Conservation (phyloP, 2,888 invertebrate species). For the Drosophila antonietae region DNA sequence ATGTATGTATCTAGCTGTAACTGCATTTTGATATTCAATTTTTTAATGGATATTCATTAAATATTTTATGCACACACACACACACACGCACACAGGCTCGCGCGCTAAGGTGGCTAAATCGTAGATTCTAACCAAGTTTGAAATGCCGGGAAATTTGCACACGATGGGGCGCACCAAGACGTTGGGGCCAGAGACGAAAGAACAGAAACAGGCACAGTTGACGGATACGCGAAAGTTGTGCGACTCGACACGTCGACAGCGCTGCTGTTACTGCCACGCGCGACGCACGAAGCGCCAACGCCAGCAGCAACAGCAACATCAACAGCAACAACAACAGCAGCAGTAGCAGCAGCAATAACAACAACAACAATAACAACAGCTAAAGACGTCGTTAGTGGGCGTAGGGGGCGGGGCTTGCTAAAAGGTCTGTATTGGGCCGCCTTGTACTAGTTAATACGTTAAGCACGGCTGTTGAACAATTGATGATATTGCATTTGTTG, state of each 20-base stretch:
- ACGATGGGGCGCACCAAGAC: slow-evolving; percentile 17
- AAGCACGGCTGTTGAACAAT: slow-evolving; percentile 38
- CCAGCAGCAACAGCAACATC: slow-evolving; percentile 18
- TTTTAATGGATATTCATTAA: not conserved
- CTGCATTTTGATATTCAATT: not conserved
- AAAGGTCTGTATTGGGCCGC: slow-evolving; percentile 8
- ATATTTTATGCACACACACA: not conserved
- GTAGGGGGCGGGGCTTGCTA: not conserved
- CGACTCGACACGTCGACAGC: slow-evolving; percentile 76
- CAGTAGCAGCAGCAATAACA: slow-evolving; percentile 17
- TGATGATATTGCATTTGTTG: slow-evolving; percentile 25
- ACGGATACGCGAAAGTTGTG: slow-evolving; percentile 59
- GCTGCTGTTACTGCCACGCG: slow-evolving; percentile 67
- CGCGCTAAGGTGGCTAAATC: slow-evolving; percentile 1
- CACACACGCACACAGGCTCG: too few relatives aligned
- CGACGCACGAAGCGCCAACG: slow-evolving; percentile 46
- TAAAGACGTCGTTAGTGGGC: slow-evolving; percentile 24
- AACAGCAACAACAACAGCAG: slow-evolving; percentile 9
- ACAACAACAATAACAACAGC: slow-evolving; percentile 12
- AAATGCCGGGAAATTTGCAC: slow-evolving; percentile 35
- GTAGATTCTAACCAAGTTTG: slow-evolving; percentile 14
- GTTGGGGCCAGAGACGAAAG: slow-evolving; percentile 1
- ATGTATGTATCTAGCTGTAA: not conserved
- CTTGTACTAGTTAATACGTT: slow-evolving; percentile 21
- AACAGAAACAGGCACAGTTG: slow-evolving; percentile 16